Evolutionary conservation across 2,113 vertebrate species (phyloP).

Genomic region (Ammodytes marinus): DNA sequence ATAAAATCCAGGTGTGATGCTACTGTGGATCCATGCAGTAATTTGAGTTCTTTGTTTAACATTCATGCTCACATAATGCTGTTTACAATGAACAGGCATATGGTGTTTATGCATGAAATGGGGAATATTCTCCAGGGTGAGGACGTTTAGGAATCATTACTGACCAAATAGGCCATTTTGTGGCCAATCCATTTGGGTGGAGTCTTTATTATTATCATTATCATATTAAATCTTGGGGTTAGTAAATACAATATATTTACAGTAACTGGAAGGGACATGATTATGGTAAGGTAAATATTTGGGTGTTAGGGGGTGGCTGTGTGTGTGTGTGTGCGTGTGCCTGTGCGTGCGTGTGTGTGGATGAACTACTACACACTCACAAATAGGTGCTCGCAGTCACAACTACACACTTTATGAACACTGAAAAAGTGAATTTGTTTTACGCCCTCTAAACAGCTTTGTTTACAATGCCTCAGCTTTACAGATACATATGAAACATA

Average conservation of each 20-base stretch:
- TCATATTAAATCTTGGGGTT: constrained; percentile 22
- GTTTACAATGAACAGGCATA: constrained; percentile 47
- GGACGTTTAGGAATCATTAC: constrained; percentile 41
- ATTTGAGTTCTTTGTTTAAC: constrained; percentile 47
- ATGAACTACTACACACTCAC: background rate
- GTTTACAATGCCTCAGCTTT: background rate
- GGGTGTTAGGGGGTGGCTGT: constrained; percentile 15
- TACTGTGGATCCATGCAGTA: background rate
- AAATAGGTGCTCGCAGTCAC: constrained; percentile 14
- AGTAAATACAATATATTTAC: constrained; percentile 34
- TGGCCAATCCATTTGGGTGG: constrained; percentile 12
- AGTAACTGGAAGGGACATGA: constrained; percentile 27
- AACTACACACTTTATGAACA: constrained; percentile 20
- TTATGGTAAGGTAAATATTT: constrained; percentile 59
- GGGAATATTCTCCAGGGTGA: constrained; percentile 32
- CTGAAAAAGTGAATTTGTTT: background rate
- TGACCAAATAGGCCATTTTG: constrained; percentile 31
- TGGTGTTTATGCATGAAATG: constrained; percentile 60
- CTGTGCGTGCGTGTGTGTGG: constrained; percentile 1
- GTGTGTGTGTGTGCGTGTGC: constrained; percentile 10
- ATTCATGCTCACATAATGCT: constrained; percentile 63
- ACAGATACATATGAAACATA: constrained; percentile 21
- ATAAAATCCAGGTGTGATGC: constrained; percentile 10
- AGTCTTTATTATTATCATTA: constrained; percentile 41
- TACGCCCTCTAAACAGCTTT: constrained; percentile 4